Percentiles rank a stretch among this genome's conserved stretches.
Evolutionary conservation across 2,888 invertebrate species (phyloP).

Genomic region (Proisotoma minuta): DNA sequence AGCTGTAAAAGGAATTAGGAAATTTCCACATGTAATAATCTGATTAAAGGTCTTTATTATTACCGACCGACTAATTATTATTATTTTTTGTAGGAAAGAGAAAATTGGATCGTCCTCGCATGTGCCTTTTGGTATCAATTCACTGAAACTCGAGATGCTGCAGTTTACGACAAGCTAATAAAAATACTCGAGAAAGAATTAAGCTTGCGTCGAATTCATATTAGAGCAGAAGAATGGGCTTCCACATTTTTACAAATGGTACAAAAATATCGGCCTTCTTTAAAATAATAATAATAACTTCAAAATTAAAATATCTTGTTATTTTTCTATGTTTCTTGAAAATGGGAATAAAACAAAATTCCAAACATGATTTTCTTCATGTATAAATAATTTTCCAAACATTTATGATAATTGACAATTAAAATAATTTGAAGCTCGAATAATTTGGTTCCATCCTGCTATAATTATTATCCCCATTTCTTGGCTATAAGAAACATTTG

Average conservation of each 20-base stretch:
- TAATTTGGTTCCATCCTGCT: too few relatives aligned
- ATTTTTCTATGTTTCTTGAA: too few relatives aligned
- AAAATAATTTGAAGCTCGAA: too few relatives aligned
- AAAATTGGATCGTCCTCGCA: constrained; percentile 38
- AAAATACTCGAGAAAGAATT: constrained; percentile 26
- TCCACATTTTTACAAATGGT: constrained; percentile 3
- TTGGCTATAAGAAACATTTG: too few relatives aligned
- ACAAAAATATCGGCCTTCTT: not conserved
- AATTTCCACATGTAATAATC: constrained; percentile 16
- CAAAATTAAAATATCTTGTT: too few relatives aligned
- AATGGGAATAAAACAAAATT: too few relatives aligned
- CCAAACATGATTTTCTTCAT: too few relatives aligned
- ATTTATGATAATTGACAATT: too few relatives aligned
- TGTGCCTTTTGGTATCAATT: constrained; percentile 33
- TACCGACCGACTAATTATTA: not conserved
- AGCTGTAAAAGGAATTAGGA: constrained; percentile 38
- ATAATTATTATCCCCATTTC: too few relatives aligned
- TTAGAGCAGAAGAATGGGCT: constrained; percentile 20
- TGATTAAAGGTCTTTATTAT: not conserved
- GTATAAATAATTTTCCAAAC: too few relatives aligned
- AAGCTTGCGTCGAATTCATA: constrained; percentile 13
- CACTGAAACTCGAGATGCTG: constrained; percentile 13
- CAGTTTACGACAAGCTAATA: constrained; percentile 5
- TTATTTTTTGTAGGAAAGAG: constrained; percentile 17
- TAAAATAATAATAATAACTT: not conserved